Evolutionary conservation across 2,888 invertebrate species (phyloP).

Genomic region (Acrobasis consociella): DNA sequence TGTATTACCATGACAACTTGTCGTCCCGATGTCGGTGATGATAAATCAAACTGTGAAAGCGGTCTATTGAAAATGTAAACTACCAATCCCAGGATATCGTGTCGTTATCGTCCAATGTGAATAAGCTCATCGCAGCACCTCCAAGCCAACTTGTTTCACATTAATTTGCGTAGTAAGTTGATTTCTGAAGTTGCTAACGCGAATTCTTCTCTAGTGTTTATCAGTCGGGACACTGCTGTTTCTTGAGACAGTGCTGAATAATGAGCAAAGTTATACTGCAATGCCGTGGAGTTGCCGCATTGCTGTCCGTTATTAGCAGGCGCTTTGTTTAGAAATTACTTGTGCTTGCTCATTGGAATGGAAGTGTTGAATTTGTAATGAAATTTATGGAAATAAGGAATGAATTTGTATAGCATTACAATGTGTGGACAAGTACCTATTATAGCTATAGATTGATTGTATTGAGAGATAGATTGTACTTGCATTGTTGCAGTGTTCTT

Average conservation of each 20-base stretch:
- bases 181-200: constrained; percentile 30
- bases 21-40: too few species aligned
- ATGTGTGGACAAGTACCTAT: too few species aligned
- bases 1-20: too few species aligned
- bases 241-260: constrained; percentile 24
- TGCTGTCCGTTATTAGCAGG: constrained; percentile 26
- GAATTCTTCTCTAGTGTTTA: constrained; percentile 30
- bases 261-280: constrained; percentile 32
- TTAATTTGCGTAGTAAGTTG: constrained; percentile 26
- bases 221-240: constrained; percentile 24
- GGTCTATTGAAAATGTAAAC: too few species aligned
- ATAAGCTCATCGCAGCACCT: background rate
- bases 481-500: too few species aligned
- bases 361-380: constrained; percentile 2
- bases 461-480: too few species aligned
- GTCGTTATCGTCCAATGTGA: too few species aligned
- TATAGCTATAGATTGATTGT: too few species aligned
- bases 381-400: background rate
- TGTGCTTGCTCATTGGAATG: constrained; percentile 1
- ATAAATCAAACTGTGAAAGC: too few species aligned
- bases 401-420: background rate
- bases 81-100: too few species aligned
- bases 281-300: constrained; percentile 27
- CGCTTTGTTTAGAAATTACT: constrained; percentile 20
- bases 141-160: constrained; percentile 17